Evolutionary conservation across 2,113 vertebrate species (phyloP).

Genomic region (Mustela lutreola): DNA sequence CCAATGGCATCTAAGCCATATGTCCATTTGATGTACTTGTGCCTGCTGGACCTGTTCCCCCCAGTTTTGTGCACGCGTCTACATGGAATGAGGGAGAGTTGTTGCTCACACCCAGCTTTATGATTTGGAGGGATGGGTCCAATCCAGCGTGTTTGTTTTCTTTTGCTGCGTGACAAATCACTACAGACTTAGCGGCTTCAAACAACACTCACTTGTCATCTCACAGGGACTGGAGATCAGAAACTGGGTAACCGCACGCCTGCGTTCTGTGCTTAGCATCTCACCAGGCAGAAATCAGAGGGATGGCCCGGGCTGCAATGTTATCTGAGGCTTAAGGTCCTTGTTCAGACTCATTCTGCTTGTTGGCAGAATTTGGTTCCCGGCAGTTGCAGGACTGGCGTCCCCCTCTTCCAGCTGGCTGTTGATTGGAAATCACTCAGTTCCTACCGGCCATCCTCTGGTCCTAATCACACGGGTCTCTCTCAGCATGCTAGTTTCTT

Average conservation of each 20-base stretch:
- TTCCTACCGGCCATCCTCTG: not conserved
- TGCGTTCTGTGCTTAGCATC: not conserved
- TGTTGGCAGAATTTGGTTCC: not conserved
- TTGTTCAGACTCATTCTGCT: not conserved
- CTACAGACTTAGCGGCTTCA: not conserved
- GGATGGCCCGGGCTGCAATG: accelerated
- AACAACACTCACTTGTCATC: not conserved
- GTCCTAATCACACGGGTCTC: not conserved
- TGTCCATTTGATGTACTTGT: accelerated
- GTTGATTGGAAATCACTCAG: not conserved
- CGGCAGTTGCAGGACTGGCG: not conserved
- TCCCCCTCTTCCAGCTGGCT: not conserved
- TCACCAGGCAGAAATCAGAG: not conserved
- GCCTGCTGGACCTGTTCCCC: not conserved
- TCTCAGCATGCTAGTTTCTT: not conserved
- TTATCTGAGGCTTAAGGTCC: not conserved
- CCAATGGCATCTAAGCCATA: not conserved
- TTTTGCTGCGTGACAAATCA: not conserved
- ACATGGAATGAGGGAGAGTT: not conserved
- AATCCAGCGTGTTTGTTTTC: not conserved
- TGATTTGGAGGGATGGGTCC: not conserved
- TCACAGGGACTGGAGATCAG: not conserved
- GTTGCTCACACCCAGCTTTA: not conserved
- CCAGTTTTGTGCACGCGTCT: accelerated
- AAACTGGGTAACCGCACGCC: not conserved